Percentiles rank a stretch among this genome's conserved stretches.
Conservation (phyloP, 2,797 vertebrate species). For the Sebastes taczanowskii region DNA sequence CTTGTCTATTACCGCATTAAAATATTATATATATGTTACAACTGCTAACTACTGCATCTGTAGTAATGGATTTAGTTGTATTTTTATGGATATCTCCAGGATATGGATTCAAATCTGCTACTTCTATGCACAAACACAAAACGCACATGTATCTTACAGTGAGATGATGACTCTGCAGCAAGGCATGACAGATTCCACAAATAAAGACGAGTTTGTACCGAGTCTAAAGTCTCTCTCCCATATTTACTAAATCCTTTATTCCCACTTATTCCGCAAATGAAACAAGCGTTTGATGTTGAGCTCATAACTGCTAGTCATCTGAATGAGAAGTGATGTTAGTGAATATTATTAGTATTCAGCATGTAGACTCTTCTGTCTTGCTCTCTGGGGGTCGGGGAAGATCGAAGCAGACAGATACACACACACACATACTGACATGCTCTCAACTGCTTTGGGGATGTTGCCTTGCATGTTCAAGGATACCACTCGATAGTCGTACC, state of each 20-base stretch:
- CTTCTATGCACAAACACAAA: neutral
- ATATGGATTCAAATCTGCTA: neutral
- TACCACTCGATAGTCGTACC: constrained; percentile 47
- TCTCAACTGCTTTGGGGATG: constrained; percentile 28
- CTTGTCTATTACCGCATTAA: neutral
- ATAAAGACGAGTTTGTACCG: constrained; percentile 22
- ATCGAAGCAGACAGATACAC: constrained; percentile 37
- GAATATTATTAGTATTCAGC: constrained; percentile 73
- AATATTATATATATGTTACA: neutral
- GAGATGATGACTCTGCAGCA: neutral
- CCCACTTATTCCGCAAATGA: constrained; percentile 58
- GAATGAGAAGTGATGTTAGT: constrained; percentile 55
- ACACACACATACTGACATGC: constrained; percentile 15
- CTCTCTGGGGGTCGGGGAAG: constrained; percentile 47
- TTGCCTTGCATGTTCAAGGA: constrained; percentile 58
- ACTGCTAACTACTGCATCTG: neutral
- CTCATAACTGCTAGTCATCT: constrained; percentile 67
- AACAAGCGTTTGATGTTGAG: constrained; percentile 67
- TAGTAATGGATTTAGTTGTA: neutral
- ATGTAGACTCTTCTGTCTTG: constrained; percentile 45
- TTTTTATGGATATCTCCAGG: neutral
- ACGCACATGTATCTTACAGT: neutral
- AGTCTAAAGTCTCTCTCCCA: constrained; percentile 43
- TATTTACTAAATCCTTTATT: constrained; percentile 66
- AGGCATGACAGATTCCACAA: constrained; percentile 13